A percentile compares a stretch with the other conserved stretches of the same genome.
Conservation (phyloP, 2,888 invertebrate species). For the Dryomyza anilis region DNA sequence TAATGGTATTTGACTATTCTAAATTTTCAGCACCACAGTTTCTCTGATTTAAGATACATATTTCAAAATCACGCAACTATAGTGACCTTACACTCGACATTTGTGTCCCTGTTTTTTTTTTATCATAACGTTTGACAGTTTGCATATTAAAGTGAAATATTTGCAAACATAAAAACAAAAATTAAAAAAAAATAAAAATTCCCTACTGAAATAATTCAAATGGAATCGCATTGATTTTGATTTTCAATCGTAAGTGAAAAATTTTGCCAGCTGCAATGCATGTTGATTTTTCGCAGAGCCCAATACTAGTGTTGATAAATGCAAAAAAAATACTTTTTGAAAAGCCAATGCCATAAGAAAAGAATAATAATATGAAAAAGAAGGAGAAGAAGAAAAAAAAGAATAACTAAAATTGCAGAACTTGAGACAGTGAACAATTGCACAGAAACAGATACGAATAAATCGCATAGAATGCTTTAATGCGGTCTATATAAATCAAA, state of each 20-base stretch:
- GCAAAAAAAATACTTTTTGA: not conserved
- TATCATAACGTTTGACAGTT: no score
- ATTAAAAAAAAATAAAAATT: no score
- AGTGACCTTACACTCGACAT: no score
- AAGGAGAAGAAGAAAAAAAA: not conserved
- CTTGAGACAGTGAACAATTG: constrained; percentile 19
- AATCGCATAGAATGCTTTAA: constrained; percentile 22
- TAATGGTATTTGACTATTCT: no score
- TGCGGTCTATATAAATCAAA: constrained; percentile 29
- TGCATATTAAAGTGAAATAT: constrained; percentile 5
- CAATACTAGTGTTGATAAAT: not conserved
- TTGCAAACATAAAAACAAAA: no score
- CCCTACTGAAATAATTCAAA: constrained; percentile 10
- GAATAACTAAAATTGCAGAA: no score
- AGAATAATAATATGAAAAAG: not conserved
- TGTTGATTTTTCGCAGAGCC: not conserved
- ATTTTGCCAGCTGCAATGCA: constrained; percentile 7
- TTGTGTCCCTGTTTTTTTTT: no score
- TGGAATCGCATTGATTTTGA: constrained; percentile 21
- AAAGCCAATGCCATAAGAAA: no score
- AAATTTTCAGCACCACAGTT: no score
- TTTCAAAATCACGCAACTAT: no score
- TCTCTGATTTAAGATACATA: no score
- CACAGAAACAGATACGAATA: constrained; percentile 24
- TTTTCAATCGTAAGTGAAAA: constrained; percentile 19